A percentile compares a stretch with the other conserved stretches of the same genome.
Conservation (phyloP, 2,113 vertebrate genomes). For the Redunca redunca region DNA sequence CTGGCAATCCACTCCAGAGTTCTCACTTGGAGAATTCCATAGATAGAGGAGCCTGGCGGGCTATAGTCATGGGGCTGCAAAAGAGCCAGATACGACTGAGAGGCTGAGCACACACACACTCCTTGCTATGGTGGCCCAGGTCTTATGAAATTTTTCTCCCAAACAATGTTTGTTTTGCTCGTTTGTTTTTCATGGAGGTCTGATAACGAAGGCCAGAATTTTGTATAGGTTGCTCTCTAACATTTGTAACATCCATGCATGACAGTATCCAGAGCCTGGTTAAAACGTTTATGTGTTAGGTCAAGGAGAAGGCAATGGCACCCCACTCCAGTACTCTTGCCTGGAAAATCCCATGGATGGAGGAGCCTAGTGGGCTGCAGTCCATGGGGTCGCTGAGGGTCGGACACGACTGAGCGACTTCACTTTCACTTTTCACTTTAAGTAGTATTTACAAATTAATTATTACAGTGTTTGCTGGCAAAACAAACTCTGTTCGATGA, state of each 20-base stretch:
- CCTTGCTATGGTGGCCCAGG: neutral
- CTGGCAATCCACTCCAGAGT: neutral
- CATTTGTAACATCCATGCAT: neutral
- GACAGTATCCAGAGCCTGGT: neutral
- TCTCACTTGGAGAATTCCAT: neutral
- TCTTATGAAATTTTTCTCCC: neutral
- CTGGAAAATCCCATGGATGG: no score
- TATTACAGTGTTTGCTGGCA: neutral
- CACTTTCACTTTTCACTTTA: no score
- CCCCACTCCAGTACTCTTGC: no score
- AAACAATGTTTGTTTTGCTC: neutral
- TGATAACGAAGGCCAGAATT: neutral
- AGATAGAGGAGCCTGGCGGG: neutral
- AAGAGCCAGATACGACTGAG: neutral
- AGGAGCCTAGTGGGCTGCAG: no score
- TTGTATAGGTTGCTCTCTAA: neutral
- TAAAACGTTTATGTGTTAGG: neutral
- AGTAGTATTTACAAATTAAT: neutral
- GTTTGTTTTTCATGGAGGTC: neutral
- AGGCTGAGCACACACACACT: neutral
- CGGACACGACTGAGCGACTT: no score
- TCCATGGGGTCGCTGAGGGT: no score
- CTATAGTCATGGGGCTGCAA: neutral
- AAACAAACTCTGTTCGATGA: neutral
- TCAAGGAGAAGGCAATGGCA: no score